Conservation (phyloP, 2,113 vertebrate genomes). For the Lepus europaeus region DNA sequence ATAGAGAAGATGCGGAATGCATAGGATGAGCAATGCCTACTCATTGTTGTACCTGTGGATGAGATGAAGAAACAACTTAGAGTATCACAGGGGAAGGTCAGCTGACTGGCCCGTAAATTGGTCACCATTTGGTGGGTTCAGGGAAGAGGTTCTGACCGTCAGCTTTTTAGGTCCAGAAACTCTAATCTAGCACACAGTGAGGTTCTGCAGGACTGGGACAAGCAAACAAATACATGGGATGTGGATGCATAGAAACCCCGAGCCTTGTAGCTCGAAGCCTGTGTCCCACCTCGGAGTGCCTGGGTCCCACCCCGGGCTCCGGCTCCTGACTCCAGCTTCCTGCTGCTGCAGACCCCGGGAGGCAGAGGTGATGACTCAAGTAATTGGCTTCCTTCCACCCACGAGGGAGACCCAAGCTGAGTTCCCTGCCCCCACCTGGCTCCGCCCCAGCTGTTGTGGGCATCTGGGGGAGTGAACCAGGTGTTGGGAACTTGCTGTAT, state of each 20-base stretch:
- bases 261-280: too few species aligned
- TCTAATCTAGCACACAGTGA: background rate
- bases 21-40: background rate
- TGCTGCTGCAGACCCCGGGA: too few species aligned
- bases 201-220: background rate
- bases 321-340: too few species aligned
- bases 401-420: too few species aligned
- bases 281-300: too few species aligned
- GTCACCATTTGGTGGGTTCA: conserved; percentile 24
- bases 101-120: background rate
- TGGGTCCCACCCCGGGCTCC: too few species aligned
- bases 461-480: too few species aligned
- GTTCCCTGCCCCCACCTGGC: too few species aligned
- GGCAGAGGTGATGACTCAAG: too few species aligned
- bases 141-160: background rate
- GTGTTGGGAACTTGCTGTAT: too few species aligned
- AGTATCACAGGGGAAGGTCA: background rate
- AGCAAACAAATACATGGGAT: background rate
- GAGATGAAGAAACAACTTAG: background rate
- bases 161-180: background rate
- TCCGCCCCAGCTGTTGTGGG: too few species aligned
- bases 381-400: too few species aligned
- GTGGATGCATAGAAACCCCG: background rate
- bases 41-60: background rate
- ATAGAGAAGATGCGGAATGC: conserved; percentile 27